phyloP scores from a whole-genome alignment of 1,140 invertebrate genomes.

The Archegozetes longisetosus region DNA sequence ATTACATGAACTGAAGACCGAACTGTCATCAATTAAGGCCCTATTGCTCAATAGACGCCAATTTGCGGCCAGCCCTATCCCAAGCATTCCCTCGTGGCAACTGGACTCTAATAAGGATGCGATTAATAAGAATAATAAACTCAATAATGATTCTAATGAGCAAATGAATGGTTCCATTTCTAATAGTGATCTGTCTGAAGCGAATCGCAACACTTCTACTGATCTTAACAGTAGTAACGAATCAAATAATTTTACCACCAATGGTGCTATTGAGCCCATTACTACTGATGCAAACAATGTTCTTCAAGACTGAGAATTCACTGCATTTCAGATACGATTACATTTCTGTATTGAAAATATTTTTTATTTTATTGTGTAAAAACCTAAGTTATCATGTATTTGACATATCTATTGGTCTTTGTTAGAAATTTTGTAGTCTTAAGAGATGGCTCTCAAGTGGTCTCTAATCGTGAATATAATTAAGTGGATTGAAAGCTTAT shows the following conservation, averaged over 20 bases:
- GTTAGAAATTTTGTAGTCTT: no score
- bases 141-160: neutral
- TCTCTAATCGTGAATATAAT: no score
- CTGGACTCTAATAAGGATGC: neutral
- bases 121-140: neutral
- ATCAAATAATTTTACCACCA: neutral
- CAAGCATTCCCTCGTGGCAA: constrained; percentile 18
- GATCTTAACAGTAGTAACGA: neutral
- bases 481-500: no score
- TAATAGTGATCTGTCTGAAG: neutral
- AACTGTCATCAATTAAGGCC: constrained; percentile 16
- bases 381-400: neutral
- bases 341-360: neutral
- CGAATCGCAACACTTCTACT: no score
- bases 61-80: constrained; percentile 4
- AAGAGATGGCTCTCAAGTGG: no score
- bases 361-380: neutral
- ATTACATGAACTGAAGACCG: constrained; percentile 13
- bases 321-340: no score
- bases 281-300: neutral
- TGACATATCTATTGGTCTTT: neutral
- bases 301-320: neutral
- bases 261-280: neutral
- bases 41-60: constrained; percentile 12
- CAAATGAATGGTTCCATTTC: neutral